Evolutionary conservation across 1,140 invertebrate species (phyloP).

Genomic region (Drosophila jambulina): DNA sequence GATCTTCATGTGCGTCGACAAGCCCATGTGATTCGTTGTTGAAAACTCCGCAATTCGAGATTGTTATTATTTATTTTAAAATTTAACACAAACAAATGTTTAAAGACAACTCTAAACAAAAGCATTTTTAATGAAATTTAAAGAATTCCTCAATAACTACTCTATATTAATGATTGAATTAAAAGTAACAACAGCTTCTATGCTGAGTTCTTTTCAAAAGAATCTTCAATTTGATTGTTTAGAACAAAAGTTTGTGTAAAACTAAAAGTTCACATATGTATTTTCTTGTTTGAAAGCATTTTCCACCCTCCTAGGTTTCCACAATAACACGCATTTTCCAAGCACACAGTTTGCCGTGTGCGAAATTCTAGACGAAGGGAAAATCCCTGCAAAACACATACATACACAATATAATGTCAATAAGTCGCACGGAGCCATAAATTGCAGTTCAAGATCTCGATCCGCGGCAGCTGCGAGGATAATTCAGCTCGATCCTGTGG

Average conservation of each 20-base stretch:
- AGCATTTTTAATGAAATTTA: neutral
- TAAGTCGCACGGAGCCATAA: slow-evolving; percentile 59
- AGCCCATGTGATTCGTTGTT: too few species aligned
- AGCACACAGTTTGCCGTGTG: slow-evolving; percentile 5
- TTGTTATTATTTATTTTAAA: neutral
- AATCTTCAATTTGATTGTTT: neutral
- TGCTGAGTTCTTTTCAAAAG: neutral
- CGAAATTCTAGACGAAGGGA: slow-evolving; percentile 30
- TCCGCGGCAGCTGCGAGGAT: slow-evolving; percentile 42
- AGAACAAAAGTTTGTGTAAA: neutral
- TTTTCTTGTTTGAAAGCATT: neutral
- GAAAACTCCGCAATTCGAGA: too few species aligned
- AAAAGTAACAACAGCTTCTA: neutral
- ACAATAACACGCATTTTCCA: slow-evolving; percentile 6
- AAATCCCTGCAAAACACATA: slow-evolving; percentile 6
- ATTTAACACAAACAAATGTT: neutral
- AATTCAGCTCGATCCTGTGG: slow-evolving; percentile 29
- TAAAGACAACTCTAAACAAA: neutral
- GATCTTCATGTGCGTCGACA: too few species aligned
- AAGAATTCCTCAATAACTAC: neutral
- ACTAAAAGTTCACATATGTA: slow-evolving; percentile 5
- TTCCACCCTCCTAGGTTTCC: slow-evolving; percentile 19
- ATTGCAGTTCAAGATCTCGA: slow-evolving; percentile 39
- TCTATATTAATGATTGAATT: neutral
- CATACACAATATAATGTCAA: slow-evolving; percentile 46